A percentile compares a stretch with the other conserved stretches of the same genome.
These are phyloP conservation scores for Columba guinea DNA, from an alignment of 2,797 vertebrate genomes.

Conservation along the genomic window DNA sequence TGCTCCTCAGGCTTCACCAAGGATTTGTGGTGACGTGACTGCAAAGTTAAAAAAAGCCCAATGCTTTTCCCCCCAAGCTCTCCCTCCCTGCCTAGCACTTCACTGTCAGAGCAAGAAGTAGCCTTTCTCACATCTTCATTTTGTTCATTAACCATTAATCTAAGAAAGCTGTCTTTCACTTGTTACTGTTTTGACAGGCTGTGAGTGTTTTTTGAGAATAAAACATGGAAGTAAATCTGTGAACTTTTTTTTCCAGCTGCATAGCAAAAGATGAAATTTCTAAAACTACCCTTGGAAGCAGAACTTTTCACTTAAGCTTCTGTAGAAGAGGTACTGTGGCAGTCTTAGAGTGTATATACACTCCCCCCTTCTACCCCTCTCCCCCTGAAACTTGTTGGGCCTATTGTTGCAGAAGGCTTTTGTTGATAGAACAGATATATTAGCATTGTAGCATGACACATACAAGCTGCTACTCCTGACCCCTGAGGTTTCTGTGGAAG, in stretches of 20 bases:
- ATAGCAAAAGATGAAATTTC: not conserved
- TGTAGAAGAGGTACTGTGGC: not conserved
- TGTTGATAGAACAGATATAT: not conserved
- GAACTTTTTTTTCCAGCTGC: not conserved
- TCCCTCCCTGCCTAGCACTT: not conserved
- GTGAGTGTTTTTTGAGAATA: not conserved
- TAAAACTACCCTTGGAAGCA: not conserved
- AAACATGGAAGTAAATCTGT: not conserved
- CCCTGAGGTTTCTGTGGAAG: not conserved
- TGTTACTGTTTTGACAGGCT: not conserved
- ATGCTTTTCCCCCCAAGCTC: not conserved
- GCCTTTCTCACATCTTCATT: not conserved
- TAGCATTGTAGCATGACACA: not conserved
- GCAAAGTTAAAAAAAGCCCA: not conserved
- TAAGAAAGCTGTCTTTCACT: not conserved
- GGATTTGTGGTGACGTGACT: not conserved
- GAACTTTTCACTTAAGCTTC: rapidly evolving
- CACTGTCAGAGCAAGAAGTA: not conserved
- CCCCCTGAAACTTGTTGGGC: not conserved
- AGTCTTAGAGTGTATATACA: not conserved
- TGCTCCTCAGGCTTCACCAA: not conserved
- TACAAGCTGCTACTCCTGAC: slow-evolving; percentile 2
- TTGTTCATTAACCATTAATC: not conserved
- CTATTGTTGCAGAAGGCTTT: not conserved
- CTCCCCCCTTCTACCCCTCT: rapidly evolving